Conservation (phyloP, 2,113 vertebrate species). For the Tricholaema leucomelas region DNA sequence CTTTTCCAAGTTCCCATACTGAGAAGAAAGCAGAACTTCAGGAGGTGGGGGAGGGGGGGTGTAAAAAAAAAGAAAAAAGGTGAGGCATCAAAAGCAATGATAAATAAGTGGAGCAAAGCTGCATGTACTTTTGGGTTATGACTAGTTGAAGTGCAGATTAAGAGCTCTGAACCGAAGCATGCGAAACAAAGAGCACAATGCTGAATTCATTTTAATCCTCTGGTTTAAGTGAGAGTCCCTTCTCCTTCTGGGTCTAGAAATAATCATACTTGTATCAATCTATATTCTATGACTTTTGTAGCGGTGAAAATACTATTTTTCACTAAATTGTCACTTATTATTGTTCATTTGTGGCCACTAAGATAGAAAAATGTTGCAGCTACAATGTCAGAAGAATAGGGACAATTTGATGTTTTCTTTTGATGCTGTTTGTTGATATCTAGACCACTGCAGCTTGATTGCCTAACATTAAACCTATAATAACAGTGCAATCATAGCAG, state of each 20-base stretch:
- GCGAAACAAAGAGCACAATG: constrained; percentile 71
- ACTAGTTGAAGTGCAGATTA: constrained; percentile 64
- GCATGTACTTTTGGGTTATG: constrained; percentile 51
- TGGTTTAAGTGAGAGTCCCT: constrained; percentile 74
- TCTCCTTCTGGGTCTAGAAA: constrained; percentile 73
- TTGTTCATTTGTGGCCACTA: constrained; percentile 91
- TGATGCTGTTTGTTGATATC: constrained; percentile 99
- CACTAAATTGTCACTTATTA: constrained; percentile 92
- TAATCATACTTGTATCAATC: constrained; percentile 86
- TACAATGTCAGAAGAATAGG: constrained; percentile 97
- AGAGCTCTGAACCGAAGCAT: constrained; percentile 64
- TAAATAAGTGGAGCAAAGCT: constrained; percentile 69
- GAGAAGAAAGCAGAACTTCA: constrained; percentile 65
- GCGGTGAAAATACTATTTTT: constrained; percentile 86
- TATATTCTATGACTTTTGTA: constrained; percentile 85
- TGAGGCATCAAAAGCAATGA: constrained; percentile 40
- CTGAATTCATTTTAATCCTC: constrained; percentile 79
- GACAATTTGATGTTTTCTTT: constrained; percentile 97
- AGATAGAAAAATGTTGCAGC: constrained; percentile 85
- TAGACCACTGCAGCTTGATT: constrained; percentile 99
- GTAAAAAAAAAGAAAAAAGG: constrained; percentile 41
- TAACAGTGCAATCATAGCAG: constrained; percentile 99
- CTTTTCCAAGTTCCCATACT: constrained; percentile 59
- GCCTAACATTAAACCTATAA: constrained; percentile 99
- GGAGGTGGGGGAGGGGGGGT: neutral